These are phyloP conservation scores for Callaeas wilsoni DNA, from an alignment of 2,113 vertebrate genomes.

Conservation along the genomic window DNA sequence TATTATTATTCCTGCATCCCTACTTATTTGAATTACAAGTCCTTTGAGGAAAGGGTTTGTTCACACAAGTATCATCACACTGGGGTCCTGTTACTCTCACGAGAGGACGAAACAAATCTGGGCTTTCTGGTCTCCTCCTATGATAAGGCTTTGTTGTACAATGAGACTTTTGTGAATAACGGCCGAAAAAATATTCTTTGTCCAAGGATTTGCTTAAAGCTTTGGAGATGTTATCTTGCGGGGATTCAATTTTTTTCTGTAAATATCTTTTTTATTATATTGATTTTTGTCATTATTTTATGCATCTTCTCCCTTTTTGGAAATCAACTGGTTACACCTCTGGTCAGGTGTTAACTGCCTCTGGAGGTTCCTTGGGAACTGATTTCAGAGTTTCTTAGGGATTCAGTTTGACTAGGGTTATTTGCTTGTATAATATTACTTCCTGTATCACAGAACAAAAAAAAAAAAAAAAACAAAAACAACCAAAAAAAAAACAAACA, in stretches of 20 bases:
- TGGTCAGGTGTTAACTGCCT: background rate
- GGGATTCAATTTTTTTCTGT: background rate
- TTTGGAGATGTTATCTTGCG: background rate
- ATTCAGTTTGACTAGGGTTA: background rate
- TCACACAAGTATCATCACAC: background rate
- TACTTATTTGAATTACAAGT: background rate
- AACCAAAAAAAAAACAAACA: too few species aligned
- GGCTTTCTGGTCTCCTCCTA: background rate
- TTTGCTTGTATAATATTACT: fast-evolving
- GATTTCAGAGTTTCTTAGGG: background rate
- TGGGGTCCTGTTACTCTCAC: background rate
- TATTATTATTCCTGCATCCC: background rate
- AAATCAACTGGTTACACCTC: background rate
- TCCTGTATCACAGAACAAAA: background rate
- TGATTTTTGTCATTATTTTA: background rate
- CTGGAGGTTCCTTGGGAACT: background rate
- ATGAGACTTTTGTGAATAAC: background rate
- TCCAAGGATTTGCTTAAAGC: background rate
- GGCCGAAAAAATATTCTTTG: background rate
- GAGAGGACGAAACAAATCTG: background rate
- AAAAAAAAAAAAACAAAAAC: too few species aligned
- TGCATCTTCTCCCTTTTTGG: background rate
- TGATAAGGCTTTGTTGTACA: background rate
- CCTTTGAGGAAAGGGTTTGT: background rate
- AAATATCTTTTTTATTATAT: background rate